Evolutionary conservation across 2,113 vertebrate genomes (phyloP), one percentile per base, ranked within the genome.

Genomic region (Notiomystis cincta): DNA sequence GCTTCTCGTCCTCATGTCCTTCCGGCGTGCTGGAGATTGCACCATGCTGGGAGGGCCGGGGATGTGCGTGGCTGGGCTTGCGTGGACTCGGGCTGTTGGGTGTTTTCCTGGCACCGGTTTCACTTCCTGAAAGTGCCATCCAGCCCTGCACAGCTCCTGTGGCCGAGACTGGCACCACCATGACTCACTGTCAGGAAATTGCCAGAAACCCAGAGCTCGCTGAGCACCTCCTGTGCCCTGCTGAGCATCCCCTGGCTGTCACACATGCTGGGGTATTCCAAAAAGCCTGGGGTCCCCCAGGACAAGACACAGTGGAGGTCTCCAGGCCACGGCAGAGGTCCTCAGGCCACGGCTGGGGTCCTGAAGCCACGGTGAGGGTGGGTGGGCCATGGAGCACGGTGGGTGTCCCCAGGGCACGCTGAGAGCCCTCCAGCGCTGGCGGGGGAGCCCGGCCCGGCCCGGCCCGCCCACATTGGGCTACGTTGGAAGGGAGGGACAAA

Each of bases 111-210:
- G 51, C 1, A 6, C 27, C 9, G 0, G 17, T 93, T 93, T 95
- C 95, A 91, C 83, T 96, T 96, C 95, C 87, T 16, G 1, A 58
- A 95, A 64, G n/a, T 0, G 15, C 77, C 1, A 7, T 0, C 35
- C 3, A 8, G 64, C 8, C 56, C 40, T 2, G 11, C 10, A 11
- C 2, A 11, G 57, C 28, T 62, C 7, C 69, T 33, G 3, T 1
- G 15, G 23, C 23, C 0, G 1, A 28, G 24, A 50, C 38, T 20
- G 22, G 20, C 0, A 12, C 2, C 0, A 61, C 42, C 1, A 0
- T 95, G 95, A 96, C 71, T 93, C 95, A 95, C 3, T 15, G 2
- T 4, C 76, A 37, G 79, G 92, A 92, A 95, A 62, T 1, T 16
- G 8, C 47, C 50, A 56, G 9, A 67, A 44, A 31, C 6, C 17